A percentile compares a stretch with the other conserved stretches of the same genome.
Evolutionary conservation across 2,797 vertebrate genomes (phyloP).

Genomic region (Gymnothorax javanicus): DNA sequence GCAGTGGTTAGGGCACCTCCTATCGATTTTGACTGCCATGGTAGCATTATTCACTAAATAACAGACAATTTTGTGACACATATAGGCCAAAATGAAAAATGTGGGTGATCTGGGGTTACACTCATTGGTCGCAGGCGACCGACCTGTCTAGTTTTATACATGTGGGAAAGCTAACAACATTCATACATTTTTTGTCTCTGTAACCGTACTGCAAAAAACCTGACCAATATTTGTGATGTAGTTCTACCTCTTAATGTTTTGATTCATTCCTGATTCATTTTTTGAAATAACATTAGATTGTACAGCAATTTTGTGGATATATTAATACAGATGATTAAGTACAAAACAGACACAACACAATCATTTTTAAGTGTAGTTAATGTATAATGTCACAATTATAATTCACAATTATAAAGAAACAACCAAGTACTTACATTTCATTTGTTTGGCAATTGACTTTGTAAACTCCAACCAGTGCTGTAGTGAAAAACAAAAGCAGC

Average conservation of each 20-base stretch:
- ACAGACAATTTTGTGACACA: no score
- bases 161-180: no score
- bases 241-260: neutral
- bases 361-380: constrained; percentile 8
- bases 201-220: no score
- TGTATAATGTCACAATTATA: neutral
- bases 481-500: constrained; percentile 53
- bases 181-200: no score
- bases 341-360: neutral
- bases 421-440: constrained; percentile 87
- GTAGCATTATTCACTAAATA: no score
- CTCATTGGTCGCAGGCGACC: no score
- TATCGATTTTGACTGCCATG: no score
- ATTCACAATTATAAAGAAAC: neutral
- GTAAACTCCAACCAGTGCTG: constrained; percentile 98
- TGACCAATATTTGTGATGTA: neutral
- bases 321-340: neutral
- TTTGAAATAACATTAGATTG: neutral
- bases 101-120: no score
- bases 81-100: no score
- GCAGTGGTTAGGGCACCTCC: no score
- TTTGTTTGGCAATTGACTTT: constrained; percentile 93
- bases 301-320: neutral
- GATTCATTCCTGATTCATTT: neutral
- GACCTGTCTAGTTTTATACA: no score